Conservation (phyloP, 2,888 invertebrate species). For the Ochropacha duplaris region DNA sequence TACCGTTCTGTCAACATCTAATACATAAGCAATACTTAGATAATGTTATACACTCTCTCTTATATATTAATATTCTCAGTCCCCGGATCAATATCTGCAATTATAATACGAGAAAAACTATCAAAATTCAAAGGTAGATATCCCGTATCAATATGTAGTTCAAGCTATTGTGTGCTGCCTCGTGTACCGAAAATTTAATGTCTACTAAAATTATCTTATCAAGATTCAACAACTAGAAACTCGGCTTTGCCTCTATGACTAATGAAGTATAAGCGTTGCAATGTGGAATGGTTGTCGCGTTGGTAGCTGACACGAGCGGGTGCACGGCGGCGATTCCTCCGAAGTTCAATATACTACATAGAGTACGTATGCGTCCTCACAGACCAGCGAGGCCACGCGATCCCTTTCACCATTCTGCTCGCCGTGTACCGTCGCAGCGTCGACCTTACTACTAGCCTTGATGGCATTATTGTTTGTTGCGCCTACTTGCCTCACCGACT, state of each 20-base stretch:
- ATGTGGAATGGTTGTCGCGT: conserved; percentile 27
- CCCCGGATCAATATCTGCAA: conserved; percentile 32
- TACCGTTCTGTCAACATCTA: conserved; percentile 46
- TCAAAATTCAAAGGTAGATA: conserved; percentile 17
- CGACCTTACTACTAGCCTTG: conserved; percentile 72
- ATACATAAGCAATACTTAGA: conserved; percentile 48
- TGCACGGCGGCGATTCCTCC: conserved; percentile 30
- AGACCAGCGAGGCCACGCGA: conserved; percentile 65
- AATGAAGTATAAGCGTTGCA: conserved; percentile 17
- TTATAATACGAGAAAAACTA: conserved; percentile 25
- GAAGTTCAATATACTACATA: conserved; percentile 56
- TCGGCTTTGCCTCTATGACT: conserved; percentile 18
- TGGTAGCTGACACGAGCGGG: background rate
- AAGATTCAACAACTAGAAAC: conserved; percentile 29
- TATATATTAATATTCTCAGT: background rate
- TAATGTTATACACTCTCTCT: conserved; percentile 31
- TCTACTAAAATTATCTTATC: conserved; percentile 31
- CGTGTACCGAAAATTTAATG: conserved; percentile 2
- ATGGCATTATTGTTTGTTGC: conserved; percentile 58
- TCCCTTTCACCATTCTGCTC: conserved; percentile 75
- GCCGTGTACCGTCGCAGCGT: conserved; percentile 48
- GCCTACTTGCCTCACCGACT: conserved; percentile 27
- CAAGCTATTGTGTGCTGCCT: background rate
- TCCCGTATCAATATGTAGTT: conserved; percentile 9
- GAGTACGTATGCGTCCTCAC: conserved; percentile 44